phyloP scores from a whole-genome alignment of 2,888 invertebrate genomes.

The Aspidapion aeneum region DNA sequence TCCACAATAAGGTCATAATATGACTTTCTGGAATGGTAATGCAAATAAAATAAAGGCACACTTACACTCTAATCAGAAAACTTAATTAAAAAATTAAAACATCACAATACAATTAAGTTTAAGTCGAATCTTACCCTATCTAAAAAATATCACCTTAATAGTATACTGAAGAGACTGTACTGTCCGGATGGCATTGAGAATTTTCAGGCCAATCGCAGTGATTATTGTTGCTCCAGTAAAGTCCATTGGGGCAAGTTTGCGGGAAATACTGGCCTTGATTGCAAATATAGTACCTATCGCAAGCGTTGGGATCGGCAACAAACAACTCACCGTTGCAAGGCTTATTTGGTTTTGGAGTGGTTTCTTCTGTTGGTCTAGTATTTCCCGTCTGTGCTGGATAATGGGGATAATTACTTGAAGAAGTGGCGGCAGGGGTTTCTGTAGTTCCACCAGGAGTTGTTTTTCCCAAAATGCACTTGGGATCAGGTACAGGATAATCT shows the following conservation, averaged over 20 bases:
- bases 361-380: conserved; percentile 10
- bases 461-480: conserved; percentile 55
- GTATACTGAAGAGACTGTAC: neutral
- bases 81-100: too few species aligned
- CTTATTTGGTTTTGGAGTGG: conserved; percentile 1
- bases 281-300: conserved; percentile 77
- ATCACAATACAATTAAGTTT: too few species aligned
- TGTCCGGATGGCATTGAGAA: conserved; percentile 35
- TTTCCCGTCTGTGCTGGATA: conserved; percentile 18
- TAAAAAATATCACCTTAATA: too few species aligned
- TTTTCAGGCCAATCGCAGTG: conserved; percentile 81
- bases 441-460: neutral
- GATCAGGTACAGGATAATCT: conserved; percentile 62
- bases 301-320: conserved; percentile 61
- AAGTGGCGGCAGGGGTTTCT: conserved; percentile 3
- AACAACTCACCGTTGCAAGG: conserved; percentile 57
- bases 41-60: too few species aligned
- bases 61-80: too few species aligned
- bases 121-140: too few species aligned
- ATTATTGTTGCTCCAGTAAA: conserved; percentile 71
- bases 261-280: conserved; percentile 68
- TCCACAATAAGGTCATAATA: too few species aligned
- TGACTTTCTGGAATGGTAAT: too few species aligned
- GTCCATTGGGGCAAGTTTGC: conserved; percentile 68
- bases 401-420: conserved; percentile 11